Evolutionary conservation across 2,113 vertebrate genomes (phyloP), one percentile per base, ranked within the genome.

Genomic region (Pachyramphus minor): DNA sequence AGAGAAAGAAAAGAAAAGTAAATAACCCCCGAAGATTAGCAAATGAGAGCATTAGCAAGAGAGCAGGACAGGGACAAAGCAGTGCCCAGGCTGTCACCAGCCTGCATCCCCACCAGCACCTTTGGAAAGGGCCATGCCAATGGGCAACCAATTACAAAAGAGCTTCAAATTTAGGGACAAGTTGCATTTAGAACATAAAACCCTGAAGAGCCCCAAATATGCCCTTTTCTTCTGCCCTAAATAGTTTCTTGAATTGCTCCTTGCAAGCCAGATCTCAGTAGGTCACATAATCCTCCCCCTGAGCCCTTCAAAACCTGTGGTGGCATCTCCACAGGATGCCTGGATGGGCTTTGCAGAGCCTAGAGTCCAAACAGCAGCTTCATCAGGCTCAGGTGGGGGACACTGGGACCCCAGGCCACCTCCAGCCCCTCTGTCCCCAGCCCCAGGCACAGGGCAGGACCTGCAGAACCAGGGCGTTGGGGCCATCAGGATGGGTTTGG

Each of bases 301-400:
- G 1, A 73, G 53, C 4, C 23, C 55, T 45, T 23, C 3, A 5
- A 71, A 64, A 47, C 23, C 41, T 0, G 0, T 3, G 14, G 41
- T 4, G 2, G 41, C 62, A 79, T 37, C n/a, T 41, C 21, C 1
- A 2, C 24, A 42, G 52, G 22, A 42, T 33, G 17, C 27, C 35
- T 27, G 50, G 49, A 56, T 33, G 41, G 9, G 24, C 60, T 27
- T 8, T 1, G 19, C 33, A 73, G 44, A 68, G 42, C 22, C n/a
- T 35, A 63, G 37, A 35, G 19, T 49, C 53, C 33, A 87, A 25
- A 11, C 44, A 58, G 59, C 45, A 84, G 33, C 31, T 84, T 49
- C 13, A 45, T 9, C 12, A 18, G 28, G 21, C 44, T 52, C 1
- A 4, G 47, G 14, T 21, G 5, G 33, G 45, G 25, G 67, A 67